These are phyloP conservation scores for Luperina testacea DNA, from an alignment of 2,888 invertebrate genomes.

Conservation along the genomic window DNA sequence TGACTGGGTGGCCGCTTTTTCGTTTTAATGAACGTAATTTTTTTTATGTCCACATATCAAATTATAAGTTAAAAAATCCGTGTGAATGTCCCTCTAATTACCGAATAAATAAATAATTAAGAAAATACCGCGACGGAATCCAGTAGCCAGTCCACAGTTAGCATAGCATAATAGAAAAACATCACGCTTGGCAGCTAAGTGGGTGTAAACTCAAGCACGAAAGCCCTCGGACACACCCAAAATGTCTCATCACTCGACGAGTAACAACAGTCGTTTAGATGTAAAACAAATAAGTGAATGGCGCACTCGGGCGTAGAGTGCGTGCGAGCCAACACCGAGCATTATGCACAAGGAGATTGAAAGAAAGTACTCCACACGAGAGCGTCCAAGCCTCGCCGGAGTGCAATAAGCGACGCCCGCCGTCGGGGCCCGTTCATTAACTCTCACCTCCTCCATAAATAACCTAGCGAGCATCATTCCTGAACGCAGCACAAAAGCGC, in stretches of 20 bases:
- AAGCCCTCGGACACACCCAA: constrained; percentile 81
- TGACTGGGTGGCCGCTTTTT: constrained; percentile 84
- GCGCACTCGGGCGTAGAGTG: constrained; percentile 82
- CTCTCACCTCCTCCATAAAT: constrained; percentile 84
- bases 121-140: constrained; percentile 42
- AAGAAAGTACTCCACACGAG: constrained; percentile 87
- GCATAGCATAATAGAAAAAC: constrained; percentile 73
- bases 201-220: constrained; percentile 81
- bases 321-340: constrained; percentile 84
- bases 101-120: constrained; percentile 21
- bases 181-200: constrained; percentile 77
- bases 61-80: constrained; percentile 8
- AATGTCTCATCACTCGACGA: constrained; percentile 80
- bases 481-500: constrained; percentile 74
- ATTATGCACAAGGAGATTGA: constrained; percentile 89
- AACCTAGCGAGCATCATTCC: constrained; percentile 75
- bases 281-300: constrained; percentile 88
- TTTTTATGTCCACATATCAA: constrained; percentile 28
- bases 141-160: constrained; percentile 64
- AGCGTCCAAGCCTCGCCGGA: constrained; percentile 85
- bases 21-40: constrained; percentile 69
- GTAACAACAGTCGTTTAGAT: constrained; percentile 84
- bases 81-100: constrained; percentile 27
- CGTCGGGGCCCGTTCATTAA: constrained; percentile 85
- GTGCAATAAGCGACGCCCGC: constrained; percentile 88